phyloP scores from a whole-genome alignment of 2,888 invertebrate genomes.

The Dryadula phaetusa region DNA sequence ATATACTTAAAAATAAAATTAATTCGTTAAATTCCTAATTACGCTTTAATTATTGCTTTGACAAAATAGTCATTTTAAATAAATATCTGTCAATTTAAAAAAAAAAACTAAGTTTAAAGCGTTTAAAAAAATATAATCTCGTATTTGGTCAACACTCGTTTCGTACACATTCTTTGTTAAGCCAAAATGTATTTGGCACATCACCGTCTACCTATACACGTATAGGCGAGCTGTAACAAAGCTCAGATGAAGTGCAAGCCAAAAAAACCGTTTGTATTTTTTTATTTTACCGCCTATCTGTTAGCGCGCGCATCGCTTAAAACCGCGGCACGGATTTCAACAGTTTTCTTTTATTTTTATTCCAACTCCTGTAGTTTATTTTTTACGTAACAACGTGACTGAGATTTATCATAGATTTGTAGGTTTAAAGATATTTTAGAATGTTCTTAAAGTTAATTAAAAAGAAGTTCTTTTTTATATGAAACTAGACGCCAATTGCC shows the following conservation, averaged over 20 bases:
- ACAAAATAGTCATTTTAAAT: background rate
- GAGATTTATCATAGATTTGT: background rate
- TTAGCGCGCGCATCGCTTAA: conserved; percentile 19
- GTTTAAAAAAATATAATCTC: background rate
- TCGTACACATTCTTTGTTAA: background rate
- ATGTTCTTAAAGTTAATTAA: background rate
- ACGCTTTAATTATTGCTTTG: background rate
- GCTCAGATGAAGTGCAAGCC: conserved; percentile 16
- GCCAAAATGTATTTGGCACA: conserved; percentile 3
- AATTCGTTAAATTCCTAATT: background rate
- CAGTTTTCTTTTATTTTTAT: conserved; percentile 18
- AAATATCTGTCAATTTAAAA: background rate
- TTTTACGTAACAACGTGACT: conserved; percentile 1
- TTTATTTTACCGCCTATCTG: conserved; percentile 15
- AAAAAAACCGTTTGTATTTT: conserved; percentile 15
- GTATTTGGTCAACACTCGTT: background rate
- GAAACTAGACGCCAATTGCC: too few relatives aligned
- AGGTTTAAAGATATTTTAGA: background rate
- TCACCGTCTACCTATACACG: conserved; percentile 1
- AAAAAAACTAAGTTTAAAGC: background rate
- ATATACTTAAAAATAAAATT: too few relatives aligned
- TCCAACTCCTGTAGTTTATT: background rate
- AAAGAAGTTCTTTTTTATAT: background rate
- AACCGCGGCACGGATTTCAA: conserved; percentile 14
- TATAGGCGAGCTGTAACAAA: conserved; percentile 16